phyloP scores from a whole-genome alignment of 2,113 vertebrate genomes.

The Chiloscyllium plagiosum region DNA sequence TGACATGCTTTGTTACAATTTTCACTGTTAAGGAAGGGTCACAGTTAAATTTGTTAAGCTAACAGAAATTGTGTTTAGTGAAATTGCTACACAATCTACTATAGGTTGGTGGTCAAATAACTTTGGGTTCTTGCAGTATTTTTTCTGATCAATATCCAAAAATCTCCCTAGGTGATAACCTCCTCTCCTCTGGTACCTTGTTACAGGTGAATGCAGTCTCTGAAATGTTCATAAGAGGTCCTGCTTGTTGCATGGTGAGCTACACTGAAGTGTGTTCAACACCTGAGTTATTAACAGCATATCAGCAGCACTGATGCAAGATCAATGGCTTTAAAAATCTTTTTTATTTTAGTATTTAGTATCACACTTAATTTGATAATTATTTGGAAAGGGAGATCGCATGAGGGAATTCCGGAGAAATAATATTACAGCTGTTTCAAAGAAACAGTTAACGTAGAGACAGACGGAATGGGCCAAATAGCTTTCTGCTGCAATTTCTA shows the following conservation, averaged over 20 bases:
- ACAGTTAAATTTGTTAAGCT: not conserved
- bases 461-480: not conserved
- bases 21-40: not conserved
- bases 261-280: not conserved
- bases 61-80: not conserved
- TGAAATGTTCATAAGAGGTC: not conserved
- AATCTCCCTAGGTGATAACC: not conserved
- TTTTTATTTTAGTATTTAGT: not conserved
- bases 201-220: not conserved
- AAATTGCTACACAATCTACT: not conserved
- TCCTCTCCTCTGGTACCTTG: not conserved
- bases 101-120: not conserved
- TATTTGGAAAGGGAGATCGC: not conserved
- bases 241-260: not conserved
- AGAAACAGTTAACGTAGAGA: not conserved
- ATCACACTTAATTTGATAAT: not conserved
- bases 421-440: not conserved
- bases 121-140: not conserved
- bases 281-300: not conserved
- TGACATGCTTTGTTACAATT: not conserved
- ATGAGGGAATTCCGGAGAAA: not conserved
- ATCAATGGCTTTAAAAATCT: not conserved
- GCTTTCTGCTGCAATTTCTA: not conserved
- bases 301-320: not conserved
- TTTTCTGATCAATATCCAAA: not conserved